Evolutionary conservation across 2,888 invertebrate species (phyloP).

Genomic region (Phytoseiulus persimilis): DNA sequence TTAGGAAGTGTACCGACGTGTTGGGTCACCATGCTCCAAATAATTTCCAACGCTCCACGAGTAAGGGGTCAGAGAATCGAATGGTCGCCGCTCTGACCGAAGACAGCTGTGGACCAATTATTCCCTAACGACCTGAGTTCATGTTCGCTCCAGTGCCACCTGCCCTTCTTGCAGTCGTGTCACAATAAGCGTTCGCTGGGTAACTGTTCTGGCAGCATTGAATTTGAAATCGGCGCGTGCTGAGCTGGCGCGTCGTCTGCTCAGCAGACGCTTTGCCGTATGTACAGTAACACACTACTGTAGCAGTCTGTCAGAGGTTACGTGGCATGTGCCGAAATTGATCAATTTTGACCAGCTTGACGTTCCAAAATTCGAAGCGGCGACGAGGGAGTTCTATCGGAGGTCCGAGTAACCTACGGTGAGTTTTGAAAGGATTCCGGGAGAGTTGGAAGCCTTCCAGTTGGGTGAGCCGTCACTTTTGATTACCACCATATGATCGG

Average conservation of each 20-base stretch:
- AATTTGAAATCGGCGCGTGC: slow-evolving; percentile 5
- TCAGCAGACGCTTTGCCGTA: slow-evolving; percentile 7
- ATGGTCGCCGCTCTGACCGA: not conserved
- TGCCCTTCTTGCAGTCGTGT: not conserved
- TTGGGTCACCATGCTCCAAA: no score
- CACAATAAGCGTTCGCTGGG: not conserved
- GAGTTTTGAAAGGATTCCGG: not conserved
- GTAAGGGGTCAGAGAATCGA: no score
- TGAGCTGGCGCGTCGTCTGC: slow-evolving; percentile 38
- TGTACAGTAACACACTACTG: not conserved
- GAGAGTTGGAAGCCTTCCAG: not conserved
- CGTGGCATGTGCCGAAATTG: slow-evolving; percentile 37
- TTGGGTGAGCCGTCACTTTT: not conserved
- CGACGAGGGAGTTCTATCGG: not conserved
- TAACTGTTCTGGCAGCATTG: not conserved
- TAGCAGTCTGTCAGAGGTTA: slow-evolving; percentile 30
- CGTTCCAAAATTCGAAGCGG: not conserved
- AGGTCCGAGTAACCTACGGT: not conserved
- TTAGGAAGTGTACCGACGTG: no score
- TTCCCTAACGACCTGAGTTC: not conserved
- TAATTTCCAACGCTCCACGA: no score
- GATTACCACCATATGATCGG: slow-evolving; percentile 34
- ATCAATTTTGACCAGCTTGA: slow-evolving; percentile 13
- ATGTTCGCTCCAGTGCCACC: not conserved
- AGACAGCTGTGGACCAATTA: not conserved